Evolutionary conservation across 2,113 vertebrate genomes (phyloP), one percentile per base, ranked within the genome.

Genomic region (Xerus inauris): DNA sequence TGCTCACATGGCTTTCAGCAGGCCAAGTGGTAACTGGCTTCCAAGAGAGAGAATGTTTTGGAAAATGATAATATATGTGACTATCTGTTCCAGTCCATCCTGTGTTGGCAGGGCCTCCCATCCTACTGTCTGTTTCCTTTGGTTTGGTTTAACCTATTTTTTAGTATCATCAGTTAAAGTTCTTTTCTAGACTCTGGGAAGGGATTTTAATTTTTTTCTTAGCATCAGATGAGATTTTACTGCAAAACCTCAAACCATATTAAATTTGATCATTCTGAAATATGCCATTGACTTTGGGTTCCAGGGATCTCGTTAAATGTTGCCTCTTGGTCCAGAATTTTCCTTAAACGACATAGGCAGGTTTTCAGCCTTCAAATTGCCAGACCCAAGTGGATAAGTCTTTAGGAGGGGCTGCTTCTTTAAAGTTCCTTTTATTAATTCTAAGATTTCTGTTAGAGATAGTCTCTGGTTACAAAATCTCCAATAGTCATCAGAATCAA

Each of bases 31-130:
- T 95, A 96, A 94, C 90, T 98, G 96, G 95, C 95, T 97, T 97
- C 91, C 93, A 97, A 72, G 71, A 92, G 77, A 97, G 71, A 97
- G 97, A 95, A 97, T 97, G 97, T 98, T 98, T 98, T 97, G 97
- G 97, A 97, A 98, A 98, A 98, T 97, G 82, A 97, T 94, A 97
- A 97, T 93, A 69, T 97, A 97, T 96, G 97, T 79, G 93, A 97
- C 89, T 91, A 22, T 97, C 72, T 96, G 92, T 96, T 96, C 95
- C 97, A 97, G 91, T 97, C 97, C 96, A 94, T 83, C 69, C 93
- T 93, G 91, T 93, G 85, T 95, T 98, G 97, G 97, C 97, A 98
- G n/a, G 94, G 38, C 3, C 35, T 96, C 79, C 64, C 47, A 91
- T 28, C 42, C 97, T 97, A 79, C 87, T 71, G 95, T 97, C 97